These are phyloP conservation scores for Sylvilagus bachmani DNA, from an alignment of 2,113 vertebrate species.

Conservation along the genomic window DNA sequence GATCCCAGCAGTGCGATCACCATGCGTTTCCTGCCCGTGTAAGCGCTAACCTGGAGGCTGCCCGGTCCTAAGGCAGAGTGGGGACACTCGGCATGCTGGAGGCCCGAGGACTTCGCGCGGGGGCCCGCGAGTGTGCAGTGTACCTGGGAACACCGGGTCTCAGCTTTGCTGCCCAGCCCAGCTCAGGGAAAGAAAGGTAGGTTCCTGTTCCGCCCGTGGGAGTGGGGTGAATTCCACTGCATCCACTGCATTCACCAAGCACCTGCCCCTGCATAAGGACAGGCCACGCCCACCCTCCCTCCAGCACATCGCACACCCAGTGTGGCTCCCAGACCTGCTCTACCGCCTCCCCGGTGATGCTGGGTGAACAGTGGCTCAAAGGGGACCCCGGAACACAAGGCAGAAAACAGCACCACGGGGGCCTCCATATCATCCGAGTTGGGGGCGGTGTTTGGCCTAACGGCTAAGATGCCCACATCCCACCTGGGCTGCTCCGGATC, in stretches of 20 bases:
- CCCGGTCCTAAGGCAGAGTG: neutral
- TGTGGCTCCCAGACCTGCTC: neutral
- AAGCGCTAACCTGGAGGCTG: neutral
- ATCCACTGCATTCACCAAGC: neutral
- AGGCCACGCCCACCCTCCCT: too few relatives aligned
- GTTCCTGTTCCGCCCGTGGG: neutral
- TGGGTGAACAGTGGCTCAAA: neutral
- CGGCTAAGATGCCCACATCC: too few relatives aligned
- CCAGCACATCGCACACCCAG: neutral
- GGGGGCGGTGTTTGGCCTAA: neutral
- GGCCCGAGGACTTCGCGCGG: neutral
- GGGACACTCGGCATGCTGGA: neutral
- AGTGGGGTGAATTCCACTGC: too few relatives aligned
- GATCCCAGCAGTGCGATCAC: neutral
- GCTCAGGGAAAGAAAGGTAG: neutral
- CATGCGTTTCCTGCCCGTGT: neutral
- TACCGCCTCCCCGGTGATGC: neutral
- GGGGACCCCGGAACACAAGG: neutral
- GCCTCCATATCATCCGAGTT: neutral
- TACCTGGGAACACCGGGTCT: neutral
- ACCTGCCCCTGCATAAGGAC: neutral
- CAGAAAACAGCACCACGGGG: neutral
- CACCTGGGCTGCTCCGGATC: too few relatives aligned
- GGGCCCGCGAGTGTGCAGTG: too few relatives aligned
- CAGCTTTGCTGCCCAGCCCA: neutral